phyloP scores from a whole-genome alignment of 2,113 vertebrate genomes.

The Anser cygnoides region DNA sequence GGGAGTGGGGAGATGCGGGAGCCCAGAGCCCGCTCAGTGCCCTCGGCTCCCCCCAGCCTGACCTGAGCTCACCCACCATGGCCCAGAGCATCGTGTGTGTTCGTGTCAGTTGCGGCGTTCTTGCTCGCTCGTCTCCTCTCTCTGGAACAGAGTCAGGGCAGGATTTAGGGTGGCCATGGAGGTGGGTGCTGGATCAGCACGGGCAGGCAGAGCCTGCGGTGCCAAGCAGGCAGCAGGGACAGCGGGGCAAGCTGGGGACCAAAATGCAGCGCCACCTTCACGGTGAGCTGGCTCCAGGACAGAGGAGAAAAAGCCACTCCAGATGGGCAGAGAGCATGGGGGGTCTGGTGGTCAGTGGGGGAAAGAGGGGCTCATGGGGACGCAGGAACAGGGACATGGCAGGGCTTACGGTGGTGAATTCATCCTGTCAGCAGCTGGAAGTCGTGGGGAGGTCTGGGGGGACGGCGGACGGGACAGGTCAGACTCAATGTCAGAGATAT shows the following conservation, averaged over 20 bases:
- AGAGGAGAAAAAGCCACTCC: not conserved
- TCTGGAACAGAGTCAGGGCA: not conserved
- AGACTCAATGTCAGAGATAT: conserved; percentile 88
- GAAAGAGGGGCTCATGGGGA: not conserved
- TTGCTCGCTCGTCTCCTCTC: not conserved
- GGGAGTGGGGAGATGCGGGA: not conserved
- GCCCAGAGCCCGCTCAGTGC: not conserved
- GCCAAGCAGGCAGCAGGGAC: not conserved
- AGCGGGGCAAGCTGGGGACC: not conserved
- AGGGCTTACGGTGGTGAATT: conserved; percentile 49
- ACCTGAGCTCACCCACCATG: conserved; percentile 18
- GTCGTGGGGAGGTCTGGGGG: conserved; percentile 32
- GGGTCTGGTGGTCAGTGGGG: not conserved
- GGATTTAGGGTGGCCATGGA: not conserved
- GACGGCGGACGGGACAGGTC: conserved; percentile 66
- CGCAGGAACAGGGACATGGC: not conserved
- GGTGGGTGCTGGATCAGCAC: not conserved
- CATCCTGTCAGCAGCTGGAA: conserved; percentile 48
- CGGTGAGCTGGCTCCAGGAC: not conserved
- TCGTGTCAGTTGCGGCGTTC: rapidly evolving
- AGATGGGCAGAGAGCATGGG: not conserved
- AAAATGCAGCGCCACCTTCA: not conserved
- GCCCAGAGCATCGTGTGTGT: rapidly evolving
- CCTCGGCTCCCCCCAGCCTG: not conserved
- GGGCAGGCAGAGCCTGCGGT: not conserved